Evolutionary conservation across 2,888 invertebrate species (phyloP).

Genomic region (Sepioteuthis lessoniana): DNA sequence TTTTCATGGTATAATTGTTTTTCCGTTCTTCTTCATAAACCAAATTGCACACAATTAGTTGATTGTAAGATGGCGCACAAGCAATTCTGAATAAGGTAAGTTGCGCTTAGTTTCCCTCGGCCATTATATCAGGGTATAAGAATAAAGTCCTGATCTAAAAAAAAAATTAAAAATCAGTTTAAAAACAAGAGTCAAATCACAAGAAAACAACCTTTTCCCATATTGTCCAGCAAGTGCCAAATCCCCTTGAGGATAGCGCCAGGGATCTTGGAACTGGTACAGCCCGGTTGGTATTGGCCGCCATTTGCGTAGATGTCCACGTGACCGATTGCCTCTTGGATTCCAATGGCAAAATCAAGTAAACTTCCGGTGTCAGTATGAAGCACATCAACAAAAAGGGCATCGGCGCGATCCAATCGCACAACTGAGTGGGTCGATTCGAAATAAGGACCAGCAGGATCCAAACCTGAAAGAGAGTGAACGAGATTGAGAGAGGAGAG

Average conservation of each 20-base stretch:
- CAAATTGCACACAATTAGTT: no score
- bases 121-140: no score
- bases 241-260: conserved; percentile 6
- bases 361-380: conserved; percentile 83
- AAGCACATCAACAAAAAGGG: conserved; percentile 90
- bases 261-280: conserved; percentile 54
- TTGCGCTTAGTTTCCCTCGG: no score
- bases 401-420: conserved; percentile 87
- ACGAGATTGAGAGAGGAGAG: no score
- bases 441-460: conserved; percentile 93
- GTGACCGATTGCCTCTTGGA: conserved; percentile 71
- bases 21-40: no score
- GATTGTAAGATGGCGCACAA: no score
- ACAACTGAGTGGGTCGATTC: conserved; percentile 88
- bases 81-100: no score
- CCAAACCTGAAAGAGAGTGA: conserved; percentile 76
- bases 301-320: conserved; percentile 75
- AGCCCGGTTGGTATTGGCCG: conserved; percentile 74
- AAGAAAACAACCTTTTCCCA: background rate
- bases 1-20: no score
- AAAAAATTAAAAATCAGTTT: background rate
- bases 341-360: conserved; percentile 60
- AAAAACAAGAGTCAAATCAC: background rate
- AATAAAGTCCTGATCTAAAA: no score
- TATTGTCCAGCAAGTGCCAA: background rate